A percentile compares a stretch with the other conserved stretches of the same genome.
These are phyloP conservation scores for Heliconius himera DNA, from an alignment of 1,140 invertebrate species.

Conservation along the genomic window DNA sequence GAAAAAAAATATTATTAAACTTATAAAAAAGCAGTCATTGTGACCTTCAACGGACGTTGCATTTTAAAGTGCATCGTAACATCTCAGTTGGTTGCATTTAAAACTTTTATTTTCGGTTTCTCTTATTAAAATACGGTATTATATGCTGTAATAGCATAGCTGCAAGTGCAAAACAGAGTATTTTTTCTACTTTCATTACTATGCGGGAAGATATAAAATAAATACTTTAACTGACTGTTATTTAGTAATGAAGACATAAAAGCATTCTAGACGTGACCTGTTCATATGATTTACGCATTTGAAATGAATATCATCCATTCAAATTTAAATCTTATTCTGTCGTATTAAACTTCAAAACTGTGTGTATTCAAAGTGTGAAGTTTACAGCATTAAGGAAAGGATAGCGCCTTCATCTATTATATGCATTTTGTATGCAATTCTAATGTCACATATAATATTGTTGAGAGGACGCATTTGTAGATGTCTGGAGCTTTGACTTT, in stretches of 20 bases:
- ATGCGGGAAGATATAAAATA: not conserved
- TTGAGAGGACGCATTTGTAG: slow-evolving; percentile 8
- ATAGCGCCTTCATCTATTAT: slow-evolving; percentile 44
- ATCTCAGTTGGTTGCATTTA: no score
- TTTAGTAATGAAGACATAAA: slow-evolving; percentile 6
- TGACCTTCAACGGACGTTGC: no score
- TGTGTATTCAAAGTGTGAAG: not conserved
- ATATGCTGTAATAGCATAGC: no score
- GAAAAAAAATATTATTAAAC: no score
- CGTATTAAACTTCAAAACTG: not conserved
- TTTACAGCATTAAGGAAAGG: slow-evolving; percentile 19
- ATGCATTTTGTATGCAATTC: slow-evolving; percentile 30
- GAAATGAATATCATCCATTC: not conserved
- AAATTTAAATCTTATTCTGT: not conserved
- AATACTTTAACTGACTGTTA: slow-evolving; percentile 1
- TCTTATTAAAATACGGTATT: no score
- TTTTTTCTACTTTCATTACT: no score
- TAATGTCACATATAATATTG: slow-evolving; percentile 8
- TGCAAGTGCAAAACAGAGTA: no score
- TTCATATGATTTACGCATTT: slow-evolving; percentile 11
- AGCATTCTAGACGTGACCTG: slow-evolving; percentile 7
- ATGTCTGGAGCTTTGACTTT: not conserved
- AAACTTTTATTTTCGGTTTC: no score
- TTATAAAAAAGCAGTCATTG: no score
- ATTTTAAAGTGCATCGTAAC: no score